Evolutionary conservation across 92 coral and sea anemone genomes (phyloP).

Genomic region (Epizoanthus rinbou): DNA sequence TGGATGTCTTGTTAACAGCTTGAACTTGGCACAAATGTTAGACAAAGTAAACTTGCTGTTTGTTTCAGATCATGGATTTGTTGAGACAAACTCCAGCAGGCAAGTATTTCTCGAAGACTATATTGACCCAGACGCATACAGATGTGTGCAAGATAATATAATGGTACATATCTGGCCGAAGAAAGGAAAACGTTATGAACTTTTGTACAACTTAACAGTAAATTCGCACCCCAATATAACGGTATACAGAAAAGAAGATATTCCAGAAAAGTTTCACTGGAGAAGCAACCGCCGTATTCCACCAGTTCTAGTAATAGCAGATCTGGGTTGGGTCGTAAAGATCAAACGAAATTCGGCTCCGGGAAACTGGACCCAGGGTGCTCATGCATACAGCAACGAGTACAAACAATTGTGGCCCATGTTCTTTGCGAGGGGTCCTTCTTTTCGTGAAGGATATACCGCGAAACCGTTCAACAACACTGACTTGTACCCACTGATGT

Average conservation of each 20-base stretch:
- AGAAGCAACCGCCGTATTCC: conserved; percentile 46
- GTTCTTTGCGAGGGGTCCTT: conserved; percentile 61
- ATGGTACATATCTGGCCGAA: conserved; percentile 79
- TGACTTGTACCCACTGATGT: conserved; percentile 34
- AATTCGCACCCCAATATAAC: conserved; percentile 42
- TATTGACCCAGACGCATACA: conserved; percentile 53
- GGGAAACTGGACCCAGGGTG: background rate
- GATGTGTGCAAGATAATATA: conserved; percentile 58
- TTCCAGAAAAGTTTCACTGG: conserved; percentile 48
- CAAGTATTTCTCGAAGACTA: conserved; percentile 72
- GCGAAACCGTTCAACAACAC: conserved; percentile 23
- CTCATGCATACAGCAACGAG: conserved; percentile 51
- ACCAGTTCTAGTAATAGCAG: conserved; percentile 40
- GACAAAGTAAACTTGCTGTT: conserved; percentile 78
- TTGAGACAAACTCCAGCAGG: conserved; percentile 65
- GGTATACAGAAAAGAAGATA: conserved; percentile 45
- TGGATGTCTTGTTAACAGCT: conserved; percentile 78
- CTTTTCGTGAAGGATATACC: conserved; percentile 43
- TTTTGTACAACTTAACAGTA: conserved; percentile 45
- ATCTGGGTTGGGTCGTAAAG: conserved; percentile 55
- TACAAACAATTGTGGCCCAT: conserved; percentile 54
- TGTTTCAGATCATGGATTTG: conserved; percentile 93
- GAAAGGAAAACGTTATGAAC: conserved; percentile 39
- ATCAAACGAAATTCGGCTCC: conserved; percentile 5
- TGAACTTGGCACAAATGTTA: conserved; percentile 63